These are phyloP conservation scores for Apodemia hepburni DNA, from an alignment of 2,888 invertebrate species.

Conservation along the genomic window DNA sequence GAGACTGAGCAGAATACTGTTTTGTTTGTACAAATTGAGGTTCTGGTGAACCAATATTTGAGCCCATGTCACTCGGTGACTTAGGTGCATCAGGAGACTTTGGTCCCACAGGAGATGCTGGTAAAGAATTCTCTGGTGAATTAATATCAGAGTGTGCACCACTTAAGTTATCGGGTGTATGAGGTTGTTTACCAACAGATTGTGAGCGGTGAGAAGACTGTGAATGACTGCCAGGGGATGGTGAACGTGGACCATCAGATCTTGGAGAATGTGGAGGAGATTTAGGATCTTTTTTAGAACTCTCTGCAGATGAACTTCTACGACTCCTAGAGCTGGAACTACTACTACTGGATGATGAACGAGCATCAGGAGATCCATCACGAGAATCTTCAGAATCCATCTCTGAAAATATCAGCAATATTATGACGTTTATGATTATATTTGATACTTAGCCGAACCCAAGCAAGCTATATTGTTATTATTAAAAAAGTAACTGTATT, in stretches of 20 bases:
- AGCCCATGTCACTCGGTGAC: conserved; percentile 54
- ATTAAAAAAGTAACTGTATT: neutral
- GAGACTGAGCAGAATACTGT: conserved; percentile 11
- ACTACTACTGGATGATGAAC: conserved; percentile 72
- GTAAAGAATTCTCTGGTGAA: conserved; percentile 69
- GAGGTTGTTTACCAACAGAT: conserved; percentile 40
- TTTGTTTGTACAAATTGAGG: conserved; percentile 42
- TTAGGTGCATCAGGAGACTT: conserved; percentile 72
- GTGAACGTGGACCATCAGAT: conserved; percentile 47
- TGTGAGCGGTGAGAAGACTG: conserved; percentile 40
- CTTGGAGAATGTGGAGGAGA: conserved; percentile 49
- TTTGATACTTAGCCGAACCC: conserved; percentile 35
- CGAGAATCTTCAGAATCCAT: conserved; percentile 83
- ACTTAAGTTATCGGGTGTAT: conserved; percentile 63
- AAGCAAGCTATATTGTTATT: conserved; percentile 25
- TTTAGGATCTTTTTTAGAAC: conserved; percentile 60
- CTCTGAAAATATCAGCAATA: conserved; percentile 53
- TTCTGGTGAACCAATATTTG: conserved; percentile 45
- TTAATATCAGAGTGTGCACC: conserved; percentile 69
- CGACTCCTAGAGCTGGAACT: conserved; percentile 69
- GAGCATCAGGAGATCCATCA: conserved; percentile 66
- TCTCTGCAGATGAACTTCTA: conserved; percentile 63
- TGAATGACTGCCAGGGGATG: conserved; percentile 40
- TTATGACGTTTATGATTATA: conserved; percentile 33
- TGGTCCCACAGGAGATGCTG: conserved; percentile 54